Evolutionary conservation across 2,113 vertebrate genomes (phyloP).

Genomic region (Trematocara macrostoma): DNA sequence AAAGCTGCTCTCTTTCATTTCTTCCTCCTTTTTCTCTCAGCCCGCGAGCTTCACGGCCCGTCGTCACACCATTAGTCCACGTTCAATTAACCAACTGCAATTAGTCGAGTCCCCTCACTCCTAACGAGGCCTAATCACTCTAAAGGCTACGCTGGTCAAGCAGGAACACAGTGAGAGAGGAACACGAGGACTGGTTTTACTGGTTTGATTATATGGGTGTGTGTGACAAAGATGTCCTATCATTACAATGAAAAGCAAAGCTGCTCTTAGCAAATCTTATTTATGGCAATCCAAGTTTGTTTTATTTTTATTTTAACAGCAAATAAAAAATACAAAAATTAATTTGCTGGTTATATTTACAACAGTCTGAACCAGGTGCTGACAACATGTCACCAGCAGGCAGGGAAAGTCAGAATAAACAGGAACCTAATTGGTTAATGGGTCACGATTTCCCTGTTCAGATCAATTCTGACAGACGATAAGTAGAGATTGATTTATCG

Average conservation of each 20-base stretch:
- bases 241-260: accelerated
- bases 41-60: slow-evolving; percentile 42
- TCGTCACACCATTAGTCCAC: slow-evolving; percentile 33
- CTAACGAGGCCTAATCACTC: slow-evolving; percentile 52
- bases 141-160: slow-evolving; percentile 30
- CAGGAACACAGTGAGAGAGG: neutral
- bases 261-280: neutral
- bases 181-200: neutral
- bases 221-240: neutral
- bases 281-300: neutral
- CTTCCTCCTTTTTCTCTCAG: slow-evolving; percentile 13
- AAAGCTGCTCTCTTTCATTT: slow-evolving; percentile 33
- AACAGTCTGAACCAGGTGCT: neutral
- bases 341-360: neutral
- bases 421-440: neutral
- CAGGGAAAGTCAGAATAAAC: neutral
- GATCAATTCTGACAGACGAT: neutral
- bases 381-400: neutral
- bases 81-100: slow-evolving; percentile 64
- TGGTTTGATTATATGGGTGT: neutral
- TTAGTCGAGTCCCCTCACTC: slow-evolving; percentile 42
- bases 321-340: neutral
- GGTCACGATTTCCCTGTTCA: neutral
- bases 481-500: neutral
- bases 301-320: neutral